Conservation (phyloP, 2,113 vertebrate genomes). For the Lepus europaeus region DNA sequence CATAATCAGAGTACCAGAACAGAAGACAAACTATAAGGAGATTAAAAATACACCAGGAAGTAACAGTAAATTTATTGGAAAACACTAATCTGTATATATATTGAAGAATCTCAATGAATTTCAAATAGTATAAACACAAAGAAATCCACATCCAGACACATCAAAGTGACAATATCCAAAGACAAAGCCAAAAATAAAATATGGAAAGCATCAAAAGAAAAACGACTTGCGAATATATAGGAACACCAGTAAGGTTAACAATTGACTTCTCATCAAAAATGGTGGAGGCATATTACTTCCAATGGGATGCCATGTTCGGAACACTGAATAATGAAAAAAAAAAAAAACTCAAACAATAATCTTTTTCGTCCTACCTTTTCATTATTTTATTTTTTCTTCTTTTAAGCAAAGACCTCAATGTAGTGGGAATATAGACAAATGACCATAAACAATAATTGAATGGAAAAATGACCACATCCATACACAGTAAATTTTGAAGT, state of each 20-base stretch:
- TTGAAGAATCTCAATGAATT: not conserved
- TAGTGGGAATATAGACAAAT: no score
- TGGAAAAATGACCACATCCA: no score
- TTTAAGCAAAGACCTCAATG: no score
- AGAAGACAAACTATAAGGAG: not conserved
- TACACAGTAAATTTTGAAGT: no score
- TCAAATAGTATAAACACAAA: not conserved
- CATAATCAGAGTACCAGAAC: not conserved
- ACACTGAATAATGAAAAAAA: not conserved
- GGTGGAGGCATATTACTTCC: not conserved
- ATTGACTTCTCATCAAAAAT: not conserved
- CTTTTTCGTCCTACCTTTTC: not conserved
- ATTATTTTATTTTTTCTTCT: no score
- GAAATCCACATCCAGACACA: not conserved
- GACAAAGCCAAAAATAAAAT: not conserved
- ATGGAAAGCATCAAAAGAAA: constrained; percentile 16
- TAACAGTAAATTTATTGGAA: not conserved
- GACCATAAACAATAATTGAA: no score
- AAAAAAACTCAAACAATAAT: not conserved
- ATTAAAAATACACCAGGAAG: not conserved
- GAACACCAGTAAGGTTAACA: not conserved
- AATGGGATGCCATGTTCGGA: not conserved
- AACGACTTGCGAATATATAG: not conserved
- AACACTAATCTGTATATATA: not conserved
- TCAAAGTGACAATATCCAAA: not conserved